Evolutionary conservation across 2,888 invertebrate species (phyloP), one percentile per base, ranked within the genome.

Genomic region (Mythimna loreyi): DNA sequence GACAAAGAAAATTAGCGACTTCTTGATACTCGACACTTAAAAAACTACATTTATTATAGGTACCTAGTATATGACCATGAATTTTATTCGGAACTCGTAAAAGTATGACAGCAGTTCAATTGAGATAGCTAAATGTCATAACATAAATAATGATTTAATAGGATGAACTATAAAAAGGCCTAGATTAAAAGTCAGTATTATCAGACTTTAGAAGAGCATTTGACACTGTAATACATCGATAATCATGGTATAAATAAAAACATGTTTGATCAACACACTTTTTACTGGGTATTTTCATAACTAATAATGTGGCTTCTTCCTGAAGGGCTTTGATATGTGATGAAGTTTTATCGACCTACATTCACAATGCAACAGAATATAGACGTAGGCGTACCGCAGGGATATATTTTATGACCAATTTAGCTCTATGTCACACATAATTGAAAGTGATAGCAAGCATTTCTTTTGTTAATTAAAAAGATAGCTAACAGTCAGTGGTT

Each of bases 401-500:
- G 19, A 71, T 33, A 58, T 43, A 16, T 50, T 68, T 43, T 57
- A 68, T 70, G 40, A 56, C 59, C 49, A 50, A 33, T 33, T 68
- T 25, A 23, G 30, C 25, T 68, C 1, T 49, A 8, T 68, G 21
- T 47, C 56, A 49, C 19, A 55, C 23, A 47, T 21, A 36, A 11
- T 28, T 56, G 11, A 28, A 13, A 40, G 28, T 23, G 23, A 56
- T 49, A 36, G 8, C 47, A 40, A 28, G 28, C 40, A 49, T 16
- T 23, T 67, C 36, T 40, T 55, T 49, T 47, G 28, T 47, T 70
- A 9, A 69, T 40, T 49, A 70, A 70, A 68, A 70, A 36, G 19
- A 49, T 67, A 55, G 16, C 21, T 30, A 43, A 25, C 19, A 13
- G n/a, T n/a, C 43, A 45, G 25, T 13, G 16, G n/a, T 50, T 30